A percentile compares a stretch with the other conserved stretches of the same genome.
Evolutionary conservation across 2,888 invertebrate genomes (phyloP).

Genomic region (Ormyrus nitidulus): DNA sequence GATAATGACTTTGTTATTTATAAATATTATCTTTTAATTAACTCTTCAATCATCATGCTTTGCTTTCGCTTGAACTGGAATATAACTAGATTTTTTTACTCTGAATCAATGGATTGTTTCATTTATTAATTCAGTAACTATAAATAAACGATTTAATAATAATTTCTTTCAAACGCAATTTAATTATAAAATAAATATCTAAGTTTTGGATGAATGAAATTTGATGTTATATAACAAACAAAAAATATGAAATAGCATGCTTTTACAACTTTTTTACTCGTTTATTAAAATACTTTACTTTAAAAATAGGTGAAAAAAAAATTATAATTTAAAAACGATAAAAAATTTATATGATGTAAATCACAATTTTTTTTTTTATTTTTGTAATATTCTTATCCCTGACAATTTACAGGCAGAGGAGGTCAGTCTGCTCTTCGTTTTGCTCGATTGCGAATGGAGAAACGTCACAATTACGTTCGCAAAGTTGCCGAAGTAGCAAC

Average conservation of each 20-base stretch:
- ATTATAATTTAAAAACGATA: not conserved
- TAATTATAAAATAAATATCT: no score
- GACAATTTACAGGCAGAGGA: constrained; percentile 84
- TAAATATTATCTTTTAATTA: constrained; percentile 27
- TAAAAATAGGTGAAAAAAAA: constrained; percentile 1
- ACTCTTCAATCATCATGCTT: constrained; percentile 6
- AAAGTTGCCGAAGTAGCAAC: constrained; percentile 99
- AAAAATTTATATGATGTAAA: not conserved
- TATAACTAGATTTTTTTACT: constrained; percentile 14
- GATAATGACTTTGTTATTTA: constrained; percentile 1
- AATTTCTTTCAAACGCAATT: not conserved
- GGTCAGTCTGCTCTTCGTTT: constrained; percentile 99
- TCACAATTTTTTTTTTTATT: constrained; percentile 17
- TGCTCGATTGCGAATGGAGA: constrained; percentile 99
- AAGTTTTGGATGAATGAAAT: no score
- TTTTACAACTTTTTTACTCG: no score
- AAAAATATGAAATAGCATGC: no score
- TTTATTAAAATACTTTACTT: not conserved
- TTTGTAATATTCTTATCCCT: constrained; percentile 17
- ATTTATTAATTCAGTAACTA: not conserved
- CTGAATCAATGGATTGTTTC: not conserved
- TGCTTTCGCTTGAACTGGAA: constrained; percentile 32
- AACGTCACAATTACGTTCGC: constrained; percentile 98
- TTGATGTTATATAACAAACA: no score
- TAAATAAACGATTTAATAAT: not conserved